Base-by-base conservation (phyloP, 2,113 vertebrate genomes). In the Neolamprologus falcicula region DNA sequence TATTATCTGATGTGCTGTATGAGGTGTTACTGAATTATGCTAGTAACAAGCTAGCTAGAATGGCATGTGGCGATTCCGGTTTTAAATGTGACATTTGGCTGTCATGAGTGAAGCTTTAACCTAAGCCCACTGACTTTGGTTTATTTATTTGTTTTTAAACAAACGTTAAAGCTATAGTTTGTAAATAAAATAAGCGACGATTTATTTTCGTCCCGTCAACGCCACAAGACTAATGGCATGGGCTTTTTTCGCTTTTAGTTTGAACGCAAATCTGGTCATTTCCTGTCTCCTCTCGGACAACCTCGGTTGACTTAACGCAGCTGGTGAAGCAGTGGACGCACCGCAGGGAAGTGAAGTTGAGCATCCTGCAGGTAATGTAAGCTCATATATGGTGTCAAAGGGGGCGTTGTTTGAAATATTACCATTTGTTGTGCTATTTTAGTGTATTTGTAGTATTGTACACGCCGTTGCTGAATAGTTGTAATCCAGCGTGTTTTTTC, bases 341-440 rank as follows among this genome's bases (percentile, higher is more conserved):
- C 88, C 92, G 93, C 92, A 94, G 90, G 90, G 92, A 94, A 96
- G 94, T 95, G 95, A 96, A 96, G 93, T 96, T 95, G 88, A 94
- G 90, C 94, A 92, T 93, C 93, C 89, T 91, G 93, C 93, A 95
- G 94, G 94, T 95, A 93, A 91, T 3, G 83, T 82, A 33, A 28
- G 47, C 82, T 33, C 31, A 4, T 16, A 31, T 73, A 9, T 13
- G 45, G 6, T 66, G 37, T 85, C 61, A 89, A 88, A 5, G 28
- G 55, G 33, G 71, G 42, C 21, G 10, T 31, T n/a, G 42, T 19
- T 42, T 16, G 6, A 26, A 6, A 26, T 42, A 10, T 16, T 24
- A 21, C 1, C 2, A 6, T 12, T 7, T 78, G 14, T 19, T 42
- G 3, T 13, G 31, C 24, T 66, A 47, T 76, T 47, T 17, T 1